Percentiles rank a stretch among this genome's conserved stretches.
Conservation (phyloP, 2,797 vertebrate species). For the Avahi laniger region DNA sequence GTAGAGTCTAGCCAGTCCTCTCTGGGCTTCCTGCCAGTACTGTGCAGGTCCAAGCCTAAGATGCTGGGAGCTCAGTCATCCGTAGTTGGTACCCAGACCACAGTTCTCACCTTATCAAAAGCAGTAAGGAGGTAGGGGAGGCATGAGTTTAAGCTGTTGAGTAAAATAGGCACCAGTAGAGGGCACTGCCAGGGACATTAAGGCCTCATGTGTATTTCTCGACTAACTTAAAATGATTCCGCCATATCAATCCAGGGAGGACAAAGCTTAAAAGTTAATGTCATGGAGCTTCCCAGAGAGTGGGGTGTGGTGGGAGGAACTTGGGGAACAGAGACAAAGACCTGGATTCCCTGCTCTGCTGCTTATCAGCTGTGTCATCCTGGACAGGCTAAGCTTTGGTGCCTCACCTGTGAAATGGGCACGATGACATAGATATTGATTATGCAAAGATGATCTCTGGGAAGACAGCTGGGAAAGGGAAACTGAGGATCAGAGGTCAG, state of each 20-base stretch:
- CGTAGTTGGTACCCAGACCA: background rate
- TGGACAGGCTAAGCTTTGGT: background rate
- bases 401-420: background rate
- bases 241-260: background rate
- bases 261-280: constrained; percentile 16
- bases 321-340: background rate
- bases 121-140: background rate
- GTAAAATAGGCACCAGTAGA: background rate
- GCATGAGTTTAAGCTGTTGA: background rate
- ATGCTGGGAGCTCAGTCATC: background rate
- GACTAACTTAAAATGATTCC: constrained; percentile 18
- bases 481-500: background rate
- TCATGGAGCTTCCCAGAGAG: background rate
- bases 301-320: background rate
- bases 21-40: background rate
- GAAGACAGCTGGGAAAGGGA: background rate
- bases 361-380: background rate
- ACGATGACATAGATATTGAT: background rate
- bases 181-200: background rate
- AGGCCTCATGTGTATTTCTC: background rate
- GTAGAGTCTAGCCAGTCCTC: background rate
- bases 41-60: background rate
- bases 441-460: background rate
- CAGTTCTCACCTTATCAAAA: background rate
- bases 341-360: background rate